Evolutionary conservation across 2,797 vertebrate species (phyloP).

Genomic region (Mus caroli): DNA sequence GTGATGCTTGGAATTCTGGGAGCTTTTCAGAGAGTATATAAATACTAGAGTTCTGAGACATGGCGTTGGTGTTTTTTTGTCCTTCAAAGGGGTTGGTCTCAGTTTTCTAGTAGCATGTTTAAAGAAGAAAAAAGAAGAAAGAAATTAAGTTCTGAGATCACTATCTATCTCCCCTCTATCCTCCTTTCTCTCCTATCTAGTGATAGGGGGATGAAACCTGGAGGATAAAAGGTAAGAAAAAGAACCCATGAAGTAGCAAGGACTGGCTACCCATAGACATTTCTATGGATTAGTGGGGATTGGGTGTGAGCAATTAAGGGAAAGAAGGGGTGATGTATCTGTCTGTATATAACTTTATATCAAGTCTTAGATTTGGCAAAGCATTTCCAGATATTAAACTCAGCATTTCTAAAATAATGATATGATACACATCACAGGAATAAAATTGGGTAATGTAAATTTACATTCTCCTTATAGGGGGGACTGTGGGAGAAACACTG

Average conservation of each 20-base stretch:
- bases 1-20: too few species aligned
- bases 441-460: background rate
- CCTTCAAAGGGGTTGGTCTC: too few species aligned
- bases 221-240: background rate
- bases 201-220: background rate
- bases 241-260: background rate
- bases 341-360: background rate
- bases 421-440: background rate
- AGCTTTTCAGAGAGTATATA: too few species aligned
- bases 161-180: background rate
- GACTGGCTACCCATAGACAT: background rate
- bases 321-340: background rate
- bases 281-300: background rate
- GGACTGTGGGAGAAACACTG: constrained; percentile 18
- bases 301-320: background rate
- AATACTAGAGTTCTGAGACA: too few species aligned
- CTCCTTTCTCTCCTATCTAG: background rate
- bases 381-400: background rate
- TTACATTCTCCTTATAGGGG: constrained; percentile 21
- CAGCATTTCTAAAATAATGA: constrained; percentile 46
- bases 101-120: background rate
- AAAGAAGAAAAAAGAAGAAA: background rate
- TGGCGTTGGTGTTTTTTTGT: too few species aligned
- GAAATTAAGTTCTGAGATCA: background rate
- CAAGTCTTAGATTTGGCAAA: constrained; percentile 19